Conservation (phyloP, 2,113 vertebrate species). For the Ptilorrhoa leucosticta region DNA sequence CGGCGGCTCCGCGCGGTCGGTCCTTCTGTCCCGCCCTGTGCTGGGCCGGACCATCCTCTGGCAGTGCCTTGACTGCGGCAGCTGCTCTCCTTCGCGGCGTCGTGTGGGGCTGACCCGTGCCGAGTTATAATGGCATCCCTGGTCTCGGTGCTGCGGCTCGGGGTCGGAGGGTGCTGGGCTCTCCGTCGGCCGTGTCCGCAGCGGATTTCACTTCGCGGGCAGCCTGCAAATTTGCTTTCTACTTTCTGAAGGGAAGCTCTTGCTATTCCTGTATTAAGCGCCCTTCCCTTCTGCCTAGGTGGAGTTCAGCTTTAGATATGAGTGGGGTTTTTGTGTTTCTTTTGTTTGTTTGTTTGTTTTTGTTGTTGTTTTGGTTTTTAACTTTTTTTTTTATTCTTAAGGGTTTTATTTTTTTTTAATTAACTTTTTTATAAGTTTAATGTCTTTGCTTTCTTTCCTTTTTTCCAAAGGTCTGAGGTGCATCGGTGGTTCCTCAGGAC, state of each 20-base stretch:
- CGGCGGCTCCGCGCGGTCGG: not conserved
- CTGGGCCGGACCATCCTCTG: not conserved
- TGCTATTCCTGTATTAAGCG: constrained; percentile 32
- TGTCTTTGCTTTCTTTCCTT: not conserved
- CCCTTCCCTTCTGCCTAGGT: not conserved
- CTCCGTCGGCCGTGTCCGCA: not conserved
- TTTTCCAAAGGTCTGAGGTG: not conserved
- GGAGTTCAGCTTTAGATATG: not conserved
- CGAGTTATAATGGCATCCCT: not conserved
- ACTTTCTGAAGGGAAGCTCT: constrained; percentile 50
- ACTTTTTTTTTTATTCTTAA: not conserved
- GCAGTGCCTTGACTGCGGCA: not conserved
- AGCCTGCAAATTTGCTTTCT: constrained; percentile 75
- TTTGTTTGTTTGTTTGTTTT: not conserved
- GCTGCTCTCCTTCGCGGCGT: not conserved
- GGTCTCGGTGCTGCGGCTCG: not conserved
- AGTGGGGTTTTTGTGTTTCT: not conserved
- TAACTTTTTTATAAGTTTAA: not conserved
- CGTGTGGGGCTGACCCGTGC: not conserved
- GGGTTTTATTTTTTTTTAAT: not conserved
- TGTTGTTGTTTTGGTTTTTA: not conserved
- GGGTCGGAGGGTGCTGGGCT: not conserved
- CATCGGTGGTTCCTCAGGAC: constrained; percentile 38
- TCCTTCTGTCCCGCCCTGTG: not conserved
- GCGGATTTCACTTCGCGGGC: not conserved